Conservation (phyloP, 2,888 invertebrate species). For the Amiota minor region DNA sequence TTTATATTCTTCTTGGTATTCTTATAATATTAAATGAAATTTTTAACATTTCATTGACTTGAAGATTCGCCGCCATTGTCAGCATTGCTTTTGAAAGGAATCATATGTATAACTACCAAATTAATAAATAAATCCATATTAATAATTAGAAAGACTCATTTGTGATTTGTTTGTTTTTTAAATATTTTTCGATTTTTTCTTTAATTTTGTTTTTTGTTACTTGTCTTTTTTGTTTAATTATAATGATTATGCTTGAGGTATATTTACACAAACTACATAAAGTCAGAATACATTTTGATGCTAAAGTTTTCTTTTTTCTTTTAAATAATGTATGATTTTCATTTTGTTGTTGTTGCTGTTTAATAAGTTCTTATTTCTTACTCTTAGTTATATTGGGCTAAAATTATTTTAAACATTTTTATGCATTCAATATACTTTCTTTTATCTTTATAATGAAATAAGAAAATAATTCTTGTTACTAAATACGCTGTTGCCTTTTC, state of each 20-base stretch:
- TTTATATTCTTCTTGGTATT: too few relatives aligned
- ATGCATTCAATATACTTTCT: conserved; percentile 22
- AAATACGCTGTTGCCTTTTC: too few relatives aligned
- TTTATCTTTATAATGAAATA: too few relatives aligned
- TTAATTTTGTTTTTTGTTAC: not conserved
- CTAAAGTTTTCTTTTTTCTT: not conserved
- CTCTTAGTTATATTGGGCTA: not conserved
- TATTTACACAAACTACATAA: conserved; percentile 21
- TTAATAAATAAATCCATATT: not conserved
- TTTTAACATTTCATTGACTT: too few relatives aligned
- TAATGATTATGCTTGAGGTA: conserved; percentile 26
- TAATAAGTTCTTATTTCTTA: too few relatives aligned
- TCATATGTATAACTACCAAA: too few relatives aligned
- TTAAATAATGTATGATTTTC: not conserved
- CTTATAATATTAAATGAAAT: too few relatives aligned
- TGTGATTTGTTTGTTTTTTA: conserved; percentile 1
- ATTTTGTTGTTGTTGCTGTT: too few relatives aligned
- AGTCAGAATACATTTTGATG: conserved; percentile 8
- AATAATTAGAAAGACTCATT: not conserved
- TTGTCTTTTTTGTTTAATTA: conserved; percentile 11
- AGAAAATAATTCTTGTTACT: too few relatives aligned
- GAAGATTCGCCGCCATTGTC: too few relatives aligned
- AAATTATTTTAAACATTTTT: not conserved
- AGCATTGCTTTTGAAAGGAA: too few relatives aligned
- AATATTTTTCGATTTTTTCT: not conserved